These are phyloP conservation scores for Pangasianodon hypophthalmus DNA, from an alignment of 2,113 vertebrate species.

Conservation along the genomic window DNA sequence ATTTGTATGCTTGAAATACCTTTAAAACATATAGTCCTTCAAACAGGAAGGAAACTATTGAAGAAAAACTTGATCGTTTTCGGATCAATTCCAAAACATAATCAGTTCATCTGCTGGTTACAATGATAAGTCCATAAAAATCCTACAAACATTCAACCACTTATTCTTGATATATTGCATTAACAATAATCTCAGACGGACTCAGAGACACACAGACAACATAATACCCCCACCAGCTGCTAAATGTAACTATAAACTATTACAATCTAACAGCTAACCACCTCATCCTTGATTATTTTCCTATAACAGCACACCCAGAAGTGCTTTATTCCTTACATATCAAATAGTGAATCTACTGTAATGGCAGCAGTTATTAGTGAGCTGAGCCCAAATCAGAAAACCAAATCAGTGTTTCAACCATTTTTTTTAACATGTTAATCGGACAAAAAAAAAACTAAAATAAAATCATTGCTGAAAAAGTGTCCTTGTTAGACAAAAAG, in stretches of 20 bases:
- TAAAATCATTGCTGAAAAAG: not conserved
- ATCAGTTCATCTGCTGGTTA: not conserved
- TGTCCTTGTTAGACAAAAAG: not conserved
- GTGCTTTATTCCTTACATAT: not conserved
- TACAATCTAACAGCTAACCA: too few relatives aligned
- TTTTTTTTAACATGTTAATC: too few relatives aligned
- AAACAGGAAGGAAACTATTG: not conserved
- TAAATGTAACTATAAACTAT: not conserved
- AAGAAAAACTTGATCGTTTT: not conserved
- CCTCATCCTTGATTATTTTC: not conserved
- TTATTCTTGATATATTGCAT: not conserved
- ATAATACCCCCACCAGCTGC: not conserved
- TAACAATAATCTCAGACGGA: not conserved
- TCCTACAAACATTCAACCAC: not conserved
- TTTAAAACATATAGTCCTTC: not conserved
- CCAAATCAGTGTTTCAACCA: too few relatives aligned
- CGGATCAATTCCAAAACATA: not conserved
- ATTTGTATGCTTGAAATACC: not conserved
- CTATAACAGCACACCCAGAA: too few relatives aligned
- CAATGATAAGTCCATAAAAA: not conserved
- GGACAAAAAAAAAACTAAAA: not conserved
- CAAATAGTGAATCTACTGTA: not conserved
- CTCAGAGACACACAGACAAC: not conserved
- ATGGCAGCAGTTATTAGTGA: not conserved
- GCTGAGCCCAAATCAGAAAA: not conserved